Base-by-base conservation (phyloP, 2,113 vertebrate species). In the Erythrolamprus reginae region DNA sequence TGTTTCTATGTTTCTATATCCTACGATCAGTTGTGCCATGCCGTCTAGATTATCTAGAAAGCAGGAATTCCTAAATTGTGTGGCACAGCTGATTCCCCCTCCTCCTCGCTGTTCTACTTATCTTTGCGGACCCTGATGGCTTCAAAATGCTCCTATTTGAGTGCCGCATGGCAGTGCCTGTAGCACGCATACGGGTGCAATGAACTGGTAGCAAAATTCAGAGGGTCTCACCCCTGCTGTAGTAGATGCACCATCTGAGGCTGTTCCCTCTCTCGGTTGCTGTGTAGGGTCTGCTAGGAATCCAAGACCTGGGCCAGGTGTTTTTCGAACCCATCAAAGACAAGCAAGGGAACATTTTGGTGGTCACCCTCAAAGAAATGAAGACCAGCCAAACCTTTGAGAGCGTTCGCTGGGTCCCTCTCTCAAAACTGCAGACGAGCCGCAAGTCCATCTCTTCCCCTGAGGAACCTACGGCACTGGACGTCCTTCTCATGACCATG, bases 261-360 rank as follows among this genome's bases (percentile, higher is more conserved):
- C 10, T 28, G n/a, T 33, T 26, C 26, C 48, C 88, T 85, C 28
- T 88, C 9, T 89, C 48, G 56, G 6, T 86, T 10, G 55, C 48
- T 86, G 0, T 5, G 5, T 94, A 99, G 98, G 98, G 97, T 28
- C 97, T 98, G 90, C 96, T 99, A 84, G 98, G 98, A 88, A 98
- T 98, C 58, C 98, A 98, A 93, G 98, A 99, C 93, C 95, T 99
- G 86, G 98, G 98, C 1, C 98, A 98, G 92, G 97, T 98, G 65
- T 99, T 98, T 95, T 98, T 97, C 1, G 98, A 99, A 94, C 98
- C 98, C 0, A 95, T 99, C 94, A 98, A 98, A 93, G 98, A 99
- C 97, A 98, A 98, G 90, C 98, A 99, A 13, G 98, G 98, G n/a
- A 99, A 98, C n/a, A 97, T 97, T 56, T 93, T 99, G 92, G 96